Percentiles rank a stretch among this genome's conserved stretches.
phyloP scores from a whole-genome alignment of 2,888 invertebrate genomes.

The Tenthredo amoena region DNA sequence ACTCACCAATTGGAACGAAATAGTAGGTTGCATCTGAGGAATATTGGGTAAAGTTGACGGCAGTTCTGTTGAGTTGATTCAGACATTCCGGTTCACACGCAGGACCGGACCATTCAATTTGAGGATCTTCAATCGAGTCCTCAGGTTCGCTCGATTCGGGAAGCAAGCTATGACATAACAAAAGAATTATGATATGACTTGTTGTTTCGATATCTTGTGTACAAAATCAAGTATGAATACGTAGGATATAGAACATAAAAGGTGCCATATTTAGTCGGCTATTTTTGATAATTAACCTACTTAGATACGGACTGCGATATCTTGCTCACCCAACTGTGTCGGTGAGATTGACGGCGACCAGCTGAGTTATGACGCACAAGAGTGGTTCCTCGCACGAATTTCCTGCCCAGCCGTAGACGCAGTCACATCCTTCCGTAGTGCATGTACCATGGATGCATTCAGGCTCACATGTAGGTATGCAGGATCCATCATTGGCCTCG shows the following conservation, averaged over 20 bases:
- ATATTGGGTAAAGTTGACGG: background rate
- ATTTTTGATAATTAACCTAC: background rate
- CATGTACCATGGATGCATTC: conserved; percentile 73
- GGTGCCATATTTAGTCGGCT: background rate
- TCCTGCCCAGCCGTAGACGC: conserved; percentile 67
- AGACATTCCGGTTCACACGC: background rate
- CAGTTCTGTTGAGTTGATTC: background rate
- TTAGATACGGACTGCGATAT: background rate
- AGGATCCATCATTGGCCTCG: conserved; percentile 32
- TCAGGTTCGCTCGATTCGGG: background rate
- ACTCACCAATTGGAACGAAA: conserved; percentile 13
- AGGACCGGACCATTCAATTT: conserved; percentile 10
- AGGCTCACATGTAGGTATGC: conserved; percentile 62
- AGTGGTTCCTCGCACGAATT: conserved; percentile 60
- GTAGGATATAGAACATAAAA: background rate
- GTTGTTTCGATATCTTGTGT: background rate
- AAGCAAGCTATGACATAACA: background rate
- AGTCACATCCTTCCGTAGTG: conserved; percentile 61
- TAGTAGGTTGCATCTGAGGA: background rate
- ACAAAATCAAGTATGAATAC: background rate
- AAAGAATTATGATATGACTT: background rate
- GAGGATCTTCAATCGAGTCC: background rate
- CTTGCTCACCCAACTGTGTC: background rate
- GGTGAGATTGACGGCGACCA: background rate
- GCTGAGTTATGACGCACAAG: conserved; percentile 57